These are phyloP conservation scores for Chelidonichthys spinosus DNA, from an alignment of 2,797 vertebrate species.

Conservation along the genomic window DNA sequence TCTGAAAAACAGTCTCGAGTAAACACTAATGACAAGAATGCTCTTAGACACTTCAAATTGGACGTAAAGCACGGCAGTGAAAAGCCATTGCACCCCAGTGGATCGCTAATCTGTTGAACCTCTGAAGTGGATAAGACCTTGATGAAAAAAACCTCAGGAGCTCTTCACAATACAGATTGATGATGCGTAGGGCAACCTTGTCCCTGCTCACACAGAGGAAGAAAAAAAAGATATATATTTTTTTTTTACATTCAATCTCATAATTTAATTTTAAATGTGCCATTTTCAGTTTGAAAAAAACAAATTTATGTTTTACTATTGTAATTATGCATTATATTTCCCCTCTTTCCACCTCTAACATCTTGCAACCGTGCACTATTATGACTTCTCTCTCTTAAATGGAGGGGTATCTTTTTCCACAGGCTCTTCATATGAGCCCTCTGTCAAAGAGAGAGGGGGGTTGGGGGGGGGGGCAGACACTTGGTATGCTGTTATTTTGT, in stretches of 20 bases:
- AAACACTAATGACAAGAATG: slow-evolving; percentile 83
- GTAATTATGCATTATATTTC: slow-evolving; percentile 71
- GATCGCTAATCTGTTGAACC: slow-evolving; percentile 79
- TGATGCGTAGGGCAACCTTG: slow-evolving; percentile 54
- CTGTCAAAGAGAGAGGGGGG: slow-evolving; percentile 61
- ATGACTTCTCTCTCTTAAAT: slow-evolving; percentile 72
- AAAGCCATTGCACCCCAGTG: slow-evolving; percentile 73
- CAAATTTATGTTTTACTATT: slow-evolving; percentile 71
- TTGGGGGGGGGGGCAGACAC: slow-evolving; percentile 56
- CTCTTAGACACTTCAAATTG: slow-evolving; percentile 79
- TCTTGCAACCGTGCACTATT: slow-evolving; percentile 67
- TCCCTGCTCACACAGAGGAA: slow-evolving; percentile 34
- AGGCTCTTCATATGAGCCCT: slow-evolving; percentile 66
- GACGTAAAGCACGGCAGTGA: slow-evolving; percentile 72
- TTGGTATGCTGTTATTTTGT: slow-evolving; percentile 83
- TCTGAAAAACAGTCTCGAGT: slow-evolving; percentile 75
- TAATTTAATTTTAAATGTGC: slow-evolving; percentile 40
- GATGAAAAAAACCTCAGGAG: slow-evolving; percentile 76
- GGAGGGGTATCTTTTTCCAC: slow-evolving; percentile 73
- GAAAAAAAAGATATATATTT: slow-evolving; percentile 14
- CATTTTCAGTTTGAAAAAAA: slow-evolving; percentile 36
- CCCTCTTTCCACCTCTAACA: slow-evolving; percentile 51
- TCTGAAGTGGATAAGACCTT: slow-evolving; percentile 80
- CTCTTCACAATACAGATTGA: slow-evolving; percentile 73
- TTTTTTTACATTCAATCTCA: slow-evolving; percentile 25